Evolutionary conservation across 2,113 vertebrate genomes (phyloP), one percentile per base, ranked within the genome.

Genomic region (Rhizomys pruinosus): DNA sequence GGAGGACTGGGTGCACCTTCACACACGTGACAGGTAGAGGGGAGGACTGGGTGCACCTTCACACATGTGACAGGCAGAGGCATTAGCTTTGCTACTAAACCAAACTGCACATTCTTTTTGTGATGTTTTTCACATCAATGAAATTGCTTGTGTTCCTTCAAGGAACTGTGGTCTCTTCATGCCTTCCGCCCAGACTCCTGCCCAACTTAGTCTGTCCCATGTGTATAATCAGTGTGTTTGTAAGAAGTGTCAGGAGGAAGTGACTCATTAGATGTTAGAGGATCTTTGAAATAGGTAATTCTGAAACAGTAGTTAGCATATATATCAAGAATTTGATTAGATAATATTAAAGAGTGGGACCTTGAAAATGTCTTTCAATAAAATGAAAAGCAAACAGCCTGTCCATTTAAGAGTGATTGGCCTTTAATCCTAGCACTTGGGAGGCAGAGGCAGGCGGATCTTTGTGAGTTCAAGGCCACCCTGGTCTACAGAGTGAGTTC

Each of bases 1-100:
- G 55, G 55, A 27, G 57, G n/a, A n/a, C n/a, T n/a, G n/a, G n/a
- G n/a, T n/a, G n/a, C n/a, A n/a, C n/a, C n/a, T n/a, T n/a, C n/a
- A n/a, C n/a, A n/a, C n/a, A n/a, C n/a, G n/a, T n/a, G n/a, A n/a
- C n/a, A n/a, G n/a, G n/a, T n/a, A n/a, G n/a, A n/a, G n/a, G n/a
- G n/a, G n/a, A n/a, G n/a, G n/a, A n/a, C n/a, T n/a, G n/a, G n/a
- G n/a, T n/a, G n/a, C n/a, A n/a, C n/a, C n/a, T n/a, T n/a, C n/a
- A n/a, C n/a, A n/a, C n/a, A n/a, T n/a, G n/a, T n/a, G n/a, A n/a
- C n/a, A n/a, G n/a, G n/a, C 37, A 72, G 44, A 12, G 57, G n/a
- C 12, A 32, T 92, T 89, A 80, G 76, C 76, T 90, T 47, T 82
- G 32, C 68, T 88, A 57, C 42, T 39, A 27, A 63, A 86, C 71